Percentiles rank a stretch among this genome's conserved stretches.
Evolutionary conservation across 2,113 vertebrate species (phyloP).

Genomic region (Mesocricetus auratus): DNA sequence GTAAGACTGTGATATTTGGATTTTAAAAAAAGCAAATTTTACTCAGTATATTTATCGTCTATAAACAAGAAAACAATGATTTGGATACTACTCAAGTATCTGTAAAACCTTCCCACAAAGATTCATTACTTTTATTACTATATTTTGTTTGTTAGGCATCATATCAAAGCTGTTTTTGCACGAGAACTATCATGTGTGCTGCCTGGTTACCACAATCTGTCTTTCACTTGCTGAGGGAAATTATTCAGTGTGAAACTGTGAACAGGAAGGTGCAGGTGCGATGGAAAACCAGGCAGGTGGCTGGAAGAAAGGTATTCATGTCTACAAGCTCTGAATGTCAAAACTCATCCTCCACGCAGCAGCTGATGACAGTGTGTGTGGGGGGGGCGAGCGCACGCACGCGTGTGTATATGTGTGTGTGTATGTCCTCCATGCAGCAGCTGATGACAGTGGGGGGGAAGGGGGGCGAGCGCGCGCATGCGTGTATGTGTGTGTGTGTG

Average conservation of each 20-base stretch:
- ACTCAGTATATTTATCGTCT: background rate
- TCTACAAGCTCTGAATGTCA: background rate
- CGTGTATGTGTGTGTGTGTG: too few relatives aligned
- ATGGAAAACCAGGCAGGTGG: background rate
- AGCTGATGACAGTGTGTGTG: background rate
- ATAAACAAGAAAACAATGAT: background rate
- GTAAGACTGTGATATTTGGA: constrained; percentile 29
- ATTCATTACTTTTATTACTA: background rate
- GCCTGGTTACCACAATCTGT: background rate
- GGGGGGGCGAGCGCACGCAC: too few relatives aligned
- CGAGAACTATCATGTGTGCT: background rate
- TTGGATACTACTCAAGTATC: background rate
- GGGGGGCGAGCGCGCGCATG: too few relatives aligned
- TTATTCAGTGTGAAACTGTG: background rate
- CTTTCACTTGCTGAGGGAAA: background rate
- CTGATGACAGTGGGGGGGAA: too few relatives aligned
- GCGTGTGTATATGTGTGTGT: too few relatives aligned
- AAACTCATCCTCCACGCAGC: background rate
- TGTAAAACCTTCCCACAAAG: background rate
- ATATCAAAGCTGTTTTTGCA: background rate
- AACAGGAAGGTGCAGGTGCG: background rate
- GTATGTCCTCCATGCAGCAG: too few relatives aligned
- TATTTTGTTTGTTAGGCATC: background rate
- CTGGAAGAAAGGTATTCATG: background rate
- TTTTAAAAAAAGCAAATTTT: constrained; percentile 46